Conservation (phyloP, 2,888 invertebrate species). For the Nebria brevicollis region DNA sequence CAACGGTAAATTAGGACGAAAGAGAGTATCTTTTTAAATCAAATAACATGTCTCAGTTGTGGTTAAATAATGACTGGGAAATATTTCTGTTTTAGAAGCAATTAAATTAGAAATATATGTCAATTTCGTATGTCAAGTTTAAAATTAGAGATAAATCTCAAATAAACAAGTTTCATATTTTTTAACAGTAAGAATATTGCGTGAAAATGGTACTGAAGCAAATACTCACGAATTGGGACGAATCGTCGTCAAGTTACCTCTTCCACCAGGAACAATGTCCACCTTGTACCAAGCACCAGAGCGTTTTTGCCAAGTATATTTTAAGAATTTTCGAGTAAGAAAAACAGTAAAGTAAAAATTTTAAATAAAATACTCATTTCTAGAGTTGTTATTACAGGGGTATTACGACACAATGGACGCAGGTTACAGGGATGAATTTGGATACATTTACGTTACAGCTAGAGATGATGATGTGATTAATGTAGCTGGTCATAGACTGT, state of each 20-base stretch:
- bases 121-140: too few relatives aligned
- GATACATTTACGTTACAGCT: slow-evolving; percentile 89
- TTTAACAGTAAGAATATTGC: slow-evolving; percentile 71
- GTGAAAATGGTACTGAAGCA: slow-evolving; percentile 76
- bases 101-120: too few relatives aligned
- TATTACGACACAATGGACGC: slow-evolving; percentile 97
- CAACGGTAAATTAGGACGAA: too few relatives aligned
- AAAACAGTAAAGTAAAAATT: slow-evolving; percentile 4
- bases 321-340: slow-evolving; percentile 82
- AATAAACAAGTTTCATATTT: slow-evolving; percentile 6
- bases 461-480: slow-evolving; percentile 96
- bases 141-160: too few relatives aligned
- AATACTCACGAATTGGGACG: slow-evolving; percentile 80
- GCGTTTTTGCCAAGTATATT: slow-evolving; percentile 83
- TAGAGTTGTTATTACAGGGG: slow-evolving; percentile 67
- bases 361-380: not conserved
- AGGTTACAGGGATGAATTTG: slow-evolving; percentile 84
- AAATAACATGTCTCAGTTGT: too few relatives aligned
- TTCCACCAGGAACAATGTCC: slow-evolving; percentile 89
- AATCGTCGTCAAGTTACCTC: slow-evolving; percentile 83
- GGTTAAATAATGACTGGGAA: too few relatives aligned
- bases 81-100: too few relatives aligned
- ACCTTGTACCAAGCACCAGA: slow-evolving; percentile 86
- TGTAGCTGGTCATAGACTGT: slow-evolving; percentile 92
- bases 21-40: too few relatives aligned